phyloP scores from a whole-genome alignment of 2,888 invertebrate genomes.

The Dryomyza anilis region DNA sequence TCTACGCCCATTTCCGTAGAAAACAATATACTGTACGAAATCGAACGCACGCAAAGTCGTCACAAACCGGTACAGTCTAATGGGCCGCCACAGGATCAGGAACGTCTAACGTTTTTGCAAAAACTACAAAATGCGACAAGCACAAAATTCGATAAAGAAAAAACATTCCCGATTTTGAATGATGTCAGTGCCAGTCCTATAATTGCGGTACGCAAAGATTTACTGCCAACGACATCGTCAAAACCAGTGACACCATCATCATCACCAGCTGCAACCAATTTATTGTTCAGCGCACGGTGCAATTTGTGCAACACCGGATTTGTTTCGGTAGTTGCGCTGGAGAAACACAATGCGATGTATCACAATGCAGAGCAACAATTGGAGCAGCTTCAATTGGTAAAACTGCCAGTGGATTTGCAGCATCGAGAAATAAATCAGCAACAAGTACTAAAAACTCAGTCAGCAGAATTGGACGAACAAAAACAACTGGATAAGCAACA shows the following conservation, averaged over 20 bases:
- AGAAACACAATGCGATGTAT: conserved; percentile 52
- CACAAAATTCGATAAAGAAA: background rate
- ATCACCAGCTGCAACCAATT: conserved; percentile 11
- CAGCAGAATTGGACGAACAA: too few species aligned
- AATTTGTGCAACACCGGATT: conserved; percentile 53
- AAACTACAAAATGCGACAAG: conserved; percentile 48
- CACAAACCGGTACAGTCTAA: conserved; percentile 25
- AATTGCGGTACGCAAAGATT: conserved; percentile 37
- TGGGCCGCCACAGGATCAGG: conserved; percentile 23
- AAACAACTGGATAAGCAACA: background rate
- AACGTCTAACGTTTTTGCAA: conserved; percentile 47
- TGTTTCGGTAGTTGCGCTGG: conserved; percentile 51
- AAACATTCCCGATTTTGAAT: conserved; percentile 1
- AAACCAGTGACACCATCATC: too few species aligned
- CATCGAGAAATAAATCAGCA: too few species aligned
- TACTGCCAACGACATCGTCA: conserved; percentile 22
- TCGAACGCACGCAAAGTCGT: conserved; percentile 50
- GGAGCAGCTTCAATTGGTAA: conserved; percentile 1
- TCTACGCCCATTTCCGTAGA: conserved; percentile 48
- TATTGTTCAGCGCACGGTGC: conserved; percentile 53
- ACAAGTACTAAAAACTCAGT: too few species aligned
- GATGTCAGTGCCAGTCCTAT: conserved; percentile 23
- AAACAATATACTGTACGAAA: conserved; percentile 52
- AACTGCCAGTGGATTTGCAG: too few species aligned
- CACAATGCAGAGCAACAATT: conserved; percentile 43